Percentiles rank a stretch among this genome's conserved stretches.
Conservation (phyloP, 2,888 invertebrate genomes). For the Calliopum simillimum region DNA sequence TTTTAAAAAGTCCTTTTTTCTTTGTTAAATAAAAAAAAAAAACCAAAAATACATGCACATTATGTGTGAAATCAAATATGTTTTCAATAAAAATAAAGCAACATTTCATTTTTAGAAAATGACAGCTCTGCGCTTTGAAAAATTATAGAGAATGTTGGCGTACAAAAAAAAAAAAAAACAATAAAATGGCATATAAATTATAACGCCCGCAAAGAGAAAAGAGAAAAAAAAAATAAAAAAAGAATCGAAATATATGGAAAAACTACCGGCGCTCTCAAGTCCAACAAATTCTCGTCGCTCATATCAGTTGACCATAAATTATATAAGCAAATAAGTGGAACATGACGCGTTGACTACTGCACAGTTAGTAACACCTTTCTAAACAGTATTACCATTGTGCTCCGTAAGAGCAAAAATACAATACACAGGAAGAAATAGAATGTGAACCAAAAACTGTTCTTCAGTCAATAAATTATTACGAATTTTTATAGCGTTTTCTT, state of each 20-base stretch:
- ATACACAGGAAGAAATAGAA: too few relatives aligned
- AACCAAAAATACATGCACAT: neutral
- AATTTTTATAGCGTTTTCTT: too few relatives aligned
- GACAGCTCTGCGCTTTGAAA: neutral
- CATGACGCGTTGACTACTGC: neutral
- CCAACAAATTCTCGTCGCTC: neutral
- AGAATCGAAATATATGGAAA: too few relatives aligned
- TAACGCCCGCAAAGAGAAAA: neutral
- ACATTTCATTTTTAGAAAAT: conserved; percentile 9
- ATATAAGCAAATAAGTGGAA: conserved; percentile 26
- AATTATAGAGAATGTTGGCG: too few relatives aligned
- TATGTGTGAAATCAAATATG: neutral
- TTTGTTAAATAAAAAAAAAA: neutral
- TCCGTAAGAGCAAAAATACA: too few relatives aligned
- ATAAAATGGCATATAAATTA: neutral
- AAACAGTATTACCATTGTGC: too few relatives aligned
- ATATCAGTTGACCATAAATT: conserved; percentile 29
- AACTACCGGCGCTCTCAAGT: neutral
- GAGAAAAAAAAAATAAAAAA: conserved; percentile 2
- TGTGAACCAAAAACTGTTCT: too few relatives aligned
- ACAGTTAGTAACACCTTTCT: neutral
- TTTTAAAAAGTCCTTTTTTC: conserved; percentile 7
- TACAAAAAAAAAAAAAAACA: conserved; percentile 12
- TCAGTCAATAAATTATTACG: too few relatives aligned
- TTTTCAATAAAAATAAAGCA: neutral